Base-by-base conservation (phyloP, 2,888 invertebrate genomes). In the Drosophila histrio region DNA sequence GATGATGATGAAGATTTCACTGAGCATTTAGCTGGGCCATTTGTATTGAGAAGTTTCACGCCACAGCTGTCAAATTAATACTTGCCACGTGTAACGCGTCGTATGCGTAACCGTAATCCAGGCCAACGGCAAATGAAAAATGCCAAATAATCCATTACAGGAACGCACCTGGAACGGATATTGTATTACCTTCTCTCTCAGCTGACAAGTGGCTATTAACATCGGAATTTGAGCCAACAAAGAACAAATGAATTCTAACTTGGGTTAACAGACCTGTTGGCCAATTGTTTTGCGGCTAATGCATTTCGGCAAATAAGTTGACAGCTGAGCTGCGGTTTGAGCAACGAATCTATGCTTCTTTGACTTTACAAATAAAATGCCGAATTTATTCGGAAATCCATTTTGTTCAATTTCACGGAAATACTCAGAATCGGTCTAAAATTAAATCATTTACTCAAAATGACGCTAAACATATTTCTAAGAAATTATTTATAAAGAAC, bases 61-160 rank as follows among this genome's bases (percentile, higher is more conserved):
- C 11, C 72, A 30, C 67, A 72, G 72, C 70, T 68, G 70, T 39
- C 43, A 73, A 67, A 87, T 84, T 82, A 88, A 86, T 84, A 86
- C 82, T 88, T 77, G 67, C 67, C 84, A 77, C 88, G 72, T 79
- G 82, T 61, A 69, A 46, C 47, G 28, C 62, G 69, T 28, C 67
- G 61, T 69, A 72, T 65, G 62, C 70, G 75, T 68, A 80, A 78
- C 65, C 63, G 44, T 65, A 54, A 44, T 47, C 64, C 53, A 32
- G 46, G 36, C 34, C 38, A 49, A 56, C n/a, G 47, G 56, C 63
- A 75, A 57, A 60, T 85, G 82, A 83, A 72, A 85, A 82, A 83
- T 83, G 68, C 53, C 70, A 34, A 68, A 74, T 77, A 85, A 87
- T 83, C 79, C 68, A 85, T 87, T 74, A 81, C 41, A 43, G 26